Evolutionary conservation across 2,888 invertebrate genomes (phyloP), one percentile per base, ranked within the genome.

Genomic region (Chaetogeoica ovagalla): DNA sequence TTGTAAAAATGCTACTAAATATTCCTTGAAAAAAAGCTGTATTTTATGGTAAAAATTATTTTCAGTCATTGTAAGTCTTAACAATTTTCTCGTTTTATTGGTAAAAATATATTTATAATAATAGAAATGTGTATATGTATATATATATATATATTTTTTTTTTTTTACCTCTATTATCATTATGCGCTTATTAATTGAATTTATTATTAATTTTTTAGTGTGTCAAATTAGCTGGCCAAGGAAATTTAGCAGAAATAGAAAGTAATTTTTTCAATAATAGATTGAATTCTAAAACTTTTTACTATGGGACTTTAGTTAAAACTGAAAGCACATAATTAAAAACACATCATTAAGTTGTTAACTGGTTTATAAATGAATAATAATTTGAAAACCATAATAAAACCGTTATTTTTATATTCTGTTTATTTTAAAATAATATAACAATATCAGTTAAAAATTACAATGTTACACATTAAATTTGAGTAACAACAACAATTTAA

Each of bases 91-190:
- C 30, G 30, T 30, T 30, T 43, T 7, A 43, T 43, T 43, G 4
- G 43, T 43, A 7, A 19, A 55, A 19, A 55, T 55, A 55, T 19
- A 55, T 60, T 60, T 60, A 23, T n/a, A 59, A 19, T n/a, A 59
- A 43, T 6, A 17, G 7, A 63, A 9, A 63, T 43, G 21, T 15
- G 21, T 48, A 2, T 65, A 89, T 96, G 82, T 92, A 97, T 83
- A 94, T 97, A 3, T 90, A 98, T 70, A 97, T 97, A 2, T 97
- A 95, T 9, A n/a, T n/a, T n/a, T n/a, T n/a, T n/a, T n/a, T n/a
- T n/a, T n/a, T n/a, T n/a, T n/a, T n/a, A n/a, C n/a, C n/a, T n/a
- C n/a, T n/a, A 97, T 97, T 86, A 98, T 96, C 94, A 84, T 89
- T 90, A 85, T 87, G 91, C 43, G 87, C 89, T 82, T 66, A 43